phyloP scores from a whole-genome alignment of 2,888 invertebrate genomes.

The Drosophila vallismaia region DNA sequence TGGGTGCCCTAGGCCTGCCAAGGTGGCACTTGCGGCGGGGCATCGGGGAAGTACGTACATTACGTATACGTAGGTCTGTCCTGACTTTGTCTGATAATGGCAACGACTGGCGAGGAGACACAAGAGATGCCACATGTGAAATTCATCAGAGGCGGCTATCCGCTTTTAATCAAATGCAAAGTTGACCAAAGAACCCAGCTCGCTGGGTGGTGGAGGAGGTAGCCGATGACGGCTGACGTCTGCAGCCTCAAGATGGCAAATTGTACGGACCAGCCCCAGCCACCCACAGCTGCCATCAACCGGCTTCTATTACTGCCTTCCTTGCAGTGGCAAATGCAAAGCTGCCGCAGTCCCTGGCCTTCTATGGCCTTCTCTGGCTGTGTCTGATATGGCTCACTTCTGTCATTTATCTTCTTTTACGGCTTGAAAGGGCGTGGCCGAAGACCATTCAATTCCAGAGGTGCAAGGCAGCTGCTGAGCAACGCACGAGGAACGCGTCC shows the following conservation, averaged over 20 bases:
- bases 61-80: slow-evolving; percentile 19
- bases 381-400: slow-evolving; percentile 76
- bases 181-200: slow-evolving; percentile 36
- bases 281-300: no score
- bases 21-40: slow-evolving; percentile 35
- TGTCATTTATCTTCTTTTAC: slow-evolving; percentile 79
- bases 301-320: background rate
- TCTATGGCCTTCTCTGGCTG: slow-evolving; percentile 49
- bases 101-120: slow-evolving; percentile 3
- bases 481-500: slow-evolving; percentile 50
- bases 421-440: slow-evolving; percentile 54
- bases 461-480: slow-evolving; percentile 70
- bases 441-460: slow-evolving; percentile 74
- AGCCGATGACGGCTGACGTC: slow-evolving; percentile 50
- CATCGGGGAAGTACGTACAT: background rate
- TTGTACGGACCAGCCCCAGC: slow-evolving; percentile 23
- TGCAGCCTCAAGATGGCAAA: slow-evolving; percentile 70
- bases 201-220: slow-evolving; percentile 1
- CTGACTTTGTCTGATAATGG: slow-evolving; percentile 24
- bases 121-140: slow-evolving; percentile 41
- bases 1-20: slow-evolving; percentile 9
- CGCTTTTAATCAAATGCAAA: slow-evolving; percentile 74
- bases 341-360: slow-evolving; percentile 20
- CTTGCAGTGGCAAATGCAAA: slow-evolving; percentile 39
- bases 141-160: slow-evolving; percentile 52